These are phyloP conservation scores for Drosophila kohkoa DNA, from an alignment of 1,140 invertebrate genomes.

Conservation along the genomic window DNA sequence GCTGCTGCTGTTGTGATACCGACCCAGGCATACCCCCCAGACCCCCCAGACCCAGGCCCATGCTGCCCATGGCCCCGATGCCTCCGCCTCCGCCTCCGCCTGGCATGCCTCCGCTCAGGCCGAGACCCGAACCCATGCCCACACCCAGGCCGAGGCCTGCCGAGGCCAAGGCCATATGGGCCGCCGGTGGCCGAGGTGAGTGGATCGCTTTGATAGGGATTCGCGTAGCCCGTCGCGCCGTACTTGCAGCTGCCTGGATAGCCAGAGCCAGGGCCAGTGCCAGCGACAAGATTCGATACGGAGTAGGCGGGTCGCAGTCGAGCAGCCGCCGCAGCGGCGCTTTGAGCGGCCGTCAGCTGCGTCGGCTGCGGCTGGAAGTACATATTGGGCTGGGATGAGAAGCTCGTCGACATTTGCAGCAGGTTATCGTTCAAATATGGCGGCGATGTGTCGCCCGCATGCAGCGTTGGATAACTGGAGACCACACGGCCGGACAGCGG, in stretches of 20 bases:
- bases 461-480: constrained; percentile 81
- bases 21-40: constrained; percentile 31
- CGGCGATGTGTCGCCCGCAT: constrained; percentile 75
- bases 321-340: constrained; percentile 71
- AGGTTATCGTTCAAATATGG: constrained; percentile 83
- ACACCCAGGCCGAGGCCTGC: constrained; percentile 1
- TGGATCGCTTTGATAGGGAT: constrained; percentile 66
- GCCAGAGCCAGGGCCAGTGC: constrained; percentile 1
- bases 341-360: constrained; percentile 64
- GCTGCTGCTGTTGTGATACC: constrained; percentile 54
- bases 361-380: constrained; percentile 75
- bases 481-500: constrained; percentile 72
- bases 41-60: constrained; percentile 29
- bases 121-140: constrained; percentile 1
- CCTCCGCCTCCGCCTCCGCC: no score
- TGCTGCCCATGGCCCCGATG: neutral
- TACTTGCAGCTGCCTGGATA: constrained; percentile 72
- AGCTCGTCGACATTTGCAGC: constrained; percentile 82
- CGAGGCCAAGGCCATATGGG: constrained; percentile 12
- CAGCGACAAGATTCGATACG: constrained; percentile 70
- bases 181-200: constrained; percentile 26
- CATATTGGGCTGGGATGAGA: constrained; percentile 84
- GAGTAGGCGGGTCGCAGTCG: constrained; percentile 78
- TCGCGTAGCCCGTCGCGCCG: constrained; percentile 60
- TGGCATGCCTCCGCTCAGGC: constrained; percentile 14